Percentiles rank a stretch among this genome's conserved stretches.
These are phyloP conservation scores for Heteronetta atricapilla DNA, from an alignment of 2,113 vertebrate species.

Conservation along the genomic window DNA sequence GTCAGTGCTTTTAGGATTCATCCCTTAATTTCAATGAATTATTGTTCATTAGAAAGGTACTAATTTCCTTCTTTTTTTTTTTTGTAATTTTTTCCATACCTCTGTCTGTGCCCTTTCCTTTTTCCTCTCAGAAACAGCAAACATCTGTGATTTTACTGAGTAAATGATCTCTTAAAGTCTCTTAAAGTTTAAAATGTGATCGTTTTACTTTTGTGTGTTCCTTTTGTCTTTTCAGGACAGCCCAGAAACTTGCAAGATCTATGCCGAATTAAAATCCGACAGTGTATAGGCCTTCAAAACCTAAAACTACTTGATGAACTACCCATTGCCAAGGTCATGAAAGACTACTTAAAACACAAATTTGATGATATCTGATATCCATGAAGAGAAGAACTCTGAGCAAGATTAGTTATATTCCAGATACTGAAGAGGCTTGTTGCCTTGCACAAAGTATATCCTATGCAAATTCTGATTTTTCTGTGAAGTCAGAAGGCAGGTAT, in stretches of 20 bases:
- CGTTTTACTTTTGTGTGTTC: slow-evolving; percentile 6
- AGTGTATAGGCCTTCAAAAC: slow-evolving; percentile 96
- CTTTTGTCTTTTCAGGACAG: slow-evolving; percentile 84
- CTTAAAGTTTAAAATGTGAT: slow-evolving; percentile 7
- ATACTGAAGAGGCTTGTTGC: slow-evolving; percentile 79
- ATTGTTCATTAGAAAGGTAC: not conserved
- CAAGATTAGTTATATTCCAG: slow-evolving; percentile 79
- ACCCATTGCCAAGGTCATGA: slow-evolving; percentile 98
- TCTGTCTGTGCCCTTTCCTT: not conserved
- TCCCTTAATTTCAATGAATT: not conserved
- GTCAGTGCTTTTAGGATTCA: not conserved
- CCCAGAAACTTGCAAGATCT: slow-evolving; percentile 95
- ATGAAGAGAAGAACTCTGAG: slow-evolving; percentile 72
- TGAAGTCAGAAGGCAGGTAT: slow-evolving; percentile 86
- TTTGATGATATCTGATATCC: slow-evolving; percentile 91
- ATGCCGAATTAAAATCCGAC: slow-evolving; percentile 97
- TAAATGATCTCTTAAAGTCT: not conserved
- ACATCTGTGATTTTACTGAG: not conserved
- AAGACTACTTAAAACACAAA: slow-evolving; percentile 99
- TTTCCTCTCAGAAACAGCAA: not conserved
- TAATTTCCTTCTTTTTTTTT: not conserved
- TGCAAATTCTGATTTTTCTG: slow-evolving; percentile 90
- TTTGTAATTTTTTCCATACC: not conserved
- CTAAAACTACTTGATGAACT: slow-evolving; percentile 94
- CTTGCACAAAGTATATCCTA: slow-evolving; percentile 92